Conservation (phyloP, 2,797 vertebrate genomes). For the Nasua narica region DNA sequence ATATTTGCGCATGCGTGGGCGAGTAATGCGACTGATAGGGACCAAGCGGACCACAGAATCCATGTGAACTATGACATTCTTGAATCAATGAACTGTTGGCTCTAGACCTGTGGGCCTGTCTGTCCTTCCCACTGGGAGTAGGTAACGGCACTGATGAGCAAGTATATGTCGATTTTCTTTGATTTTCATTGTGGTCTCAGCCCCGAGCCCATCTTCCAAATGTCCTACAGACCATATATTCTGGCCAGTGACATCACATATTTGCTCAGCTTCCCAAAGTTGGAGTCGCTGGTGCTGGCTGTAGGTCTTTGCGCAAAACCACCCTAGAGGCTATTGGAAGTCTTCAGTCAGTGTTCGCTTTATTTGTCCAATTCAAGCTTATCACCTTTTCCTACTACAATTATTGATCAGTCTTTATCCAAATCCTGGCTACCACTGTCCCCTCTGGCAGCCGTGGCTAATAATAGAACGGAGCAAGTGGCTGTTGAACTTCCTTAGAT, state of each 20-base stretch:
- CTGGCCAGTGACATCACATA: neutral
- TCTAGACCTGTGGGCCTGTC: neutral
- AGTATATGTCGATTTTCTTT: neutral
- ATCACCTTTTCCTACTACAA: neutral
- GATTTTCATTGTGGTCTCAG: neutral
- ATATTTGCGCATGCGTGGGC: rapidly evolving
- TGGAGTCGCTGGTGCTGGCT: neutral
- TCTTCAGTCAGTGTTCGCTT: neutral
- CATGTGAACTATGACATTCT: neutral
- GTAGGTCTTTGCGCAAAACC: neutral
- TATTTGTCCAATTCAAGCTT: neutral
- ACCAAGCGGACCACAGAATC: neutral
- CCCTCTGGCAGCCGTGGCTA: neutral
- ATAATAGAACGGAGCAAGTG: neutral
- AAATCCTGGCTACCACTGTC: neutral
- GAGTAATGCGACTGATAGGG: neutral
- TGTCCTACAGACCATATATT: neutral
- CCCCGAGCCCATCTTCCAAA: neutral
- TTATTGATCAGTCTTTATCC: neutral
- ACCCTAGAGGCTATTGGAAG: neutral
- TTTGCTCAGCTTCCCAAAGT: neutral
- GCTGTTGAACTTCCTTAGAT: neutral
- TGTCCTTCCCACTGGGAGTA: neutral
- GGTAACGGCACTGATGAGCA: neutral
- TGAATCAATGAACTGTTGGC: neutral